phyloP scores from a whole-genome alignment of 64 coral and sea anemone genomes.

The Montipora sp. region DNA sequence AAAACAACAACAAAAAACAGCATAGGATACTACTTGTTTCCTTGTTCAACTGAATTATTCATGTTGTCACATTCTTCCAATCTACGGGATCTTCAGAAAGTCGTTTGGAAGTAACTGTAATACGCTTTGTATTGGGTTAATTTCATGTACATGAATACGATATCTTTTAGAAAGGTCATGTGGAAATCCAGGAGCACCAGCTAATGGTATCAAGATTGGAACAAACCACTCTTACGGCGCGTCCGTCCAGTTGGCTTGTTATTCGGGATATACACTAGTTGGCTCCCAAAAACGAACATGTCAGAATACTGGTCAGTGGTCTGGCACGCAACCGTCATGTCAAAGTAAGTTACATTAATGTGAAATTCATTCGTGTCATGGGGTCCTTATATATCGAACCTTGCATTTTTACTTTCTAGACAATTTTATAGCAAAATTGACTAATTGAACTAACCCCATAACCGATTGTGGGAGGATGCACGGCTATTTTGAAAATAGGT shows the following conservation, averaged over 20 bases:
- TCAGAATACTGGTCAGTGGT: constrained; percentile 82
- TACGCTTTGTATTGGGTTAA: no score
- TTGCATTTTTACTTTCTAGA: no score
- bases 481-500: no score
- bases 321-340: constrained; percentile 81
- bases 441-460: no score
- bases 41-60: no score
- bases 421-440: no score
- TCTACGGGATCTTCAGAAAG: no score
- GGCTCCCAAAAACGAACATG: constrained; percentile 67
- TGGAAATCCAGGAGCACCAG: constrained; percentile 76
- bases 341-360: constrained; percentile 52
- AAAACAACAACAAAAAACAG: no score
- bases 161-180: constrained; percentile 74
- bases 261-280: constrained; percentile 64
- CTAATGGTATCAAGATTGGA: constrained; percentile 73
- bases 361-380: not conserved
- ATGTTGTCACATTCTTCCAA: no score
- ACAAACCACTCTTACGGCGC: constrained; percentile 86
- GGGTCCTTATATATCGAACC: not conserved
- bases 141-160: not conserved
- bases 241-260: constrained; percentile 58
- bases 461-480: no score
- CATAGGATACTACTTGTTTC: no score
- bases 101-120: no score